These are phyloP conservation scores for Intoshia linei DNA, from an alignment of 1,140 invertebrate genomes.

Conservation along the genomic window DNA sequence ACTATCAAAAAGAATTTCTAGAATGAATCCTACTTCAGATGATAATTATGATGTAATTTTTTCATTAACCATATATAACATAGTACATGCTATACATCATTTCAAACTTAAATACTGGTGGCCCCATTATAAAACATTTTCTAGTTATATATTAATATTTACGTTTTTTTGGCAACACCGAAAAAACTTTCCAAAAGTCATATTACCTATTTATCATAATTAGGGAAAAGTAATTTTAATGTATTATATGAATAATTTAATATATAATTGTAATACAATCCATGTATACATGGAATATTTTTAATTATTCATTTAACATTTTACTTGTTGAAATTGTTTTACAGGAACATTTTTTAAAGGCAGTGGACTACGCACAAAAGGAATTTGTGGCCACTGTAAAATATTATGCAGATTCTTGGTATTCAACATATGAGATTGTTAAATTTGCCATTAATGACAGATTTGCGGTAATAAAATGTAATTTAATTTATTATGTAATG, in stretches of 20 bases:
- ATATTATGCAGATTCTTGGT: slow-evolving; percentile 38
- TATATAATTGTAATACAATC: not conserved
- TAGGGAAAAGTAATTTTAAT: slow-evolving; percentile 19
- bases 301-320: not conserved
- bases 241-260: slow-evolving; percentile 1
- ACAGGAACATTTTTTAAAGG: slow-evolving; percentile 26
- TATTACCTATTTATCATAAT: no score
- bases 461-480: slow-evolving; percentile 26
- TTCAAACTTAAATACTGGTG: no score
- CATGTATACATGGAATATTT: not conserved
- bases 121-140: no score
- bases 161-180: no score
- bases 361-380: slow-evolving; percentile 38
- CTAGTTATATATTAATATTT: no score
- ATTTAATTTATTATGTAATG: no score
- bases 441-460: slow-evolving; percentile 34
- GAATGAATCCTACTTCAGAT: slow-evolving; percentile 61
- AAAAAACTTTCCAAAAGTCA: no score
- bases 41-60: slow-evolving; percentile 22
- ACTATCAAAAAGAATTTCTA: slow-evolving; percentile 36
- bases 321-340: slow-evolving; percentile 5
- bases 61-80: no score
- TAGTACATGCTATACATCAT: no score
- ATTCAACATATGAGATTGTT: slow-evolving; percentile 42
- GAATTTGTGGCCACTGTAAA: slow-evolving; percentile 45